Percentiles rank a stretch among this genome's conserved stretches.
Evolutionary conservation across 2,113 vertebrate species (phyloP).

Genomic region (Pionites leucogaster): DNA sequence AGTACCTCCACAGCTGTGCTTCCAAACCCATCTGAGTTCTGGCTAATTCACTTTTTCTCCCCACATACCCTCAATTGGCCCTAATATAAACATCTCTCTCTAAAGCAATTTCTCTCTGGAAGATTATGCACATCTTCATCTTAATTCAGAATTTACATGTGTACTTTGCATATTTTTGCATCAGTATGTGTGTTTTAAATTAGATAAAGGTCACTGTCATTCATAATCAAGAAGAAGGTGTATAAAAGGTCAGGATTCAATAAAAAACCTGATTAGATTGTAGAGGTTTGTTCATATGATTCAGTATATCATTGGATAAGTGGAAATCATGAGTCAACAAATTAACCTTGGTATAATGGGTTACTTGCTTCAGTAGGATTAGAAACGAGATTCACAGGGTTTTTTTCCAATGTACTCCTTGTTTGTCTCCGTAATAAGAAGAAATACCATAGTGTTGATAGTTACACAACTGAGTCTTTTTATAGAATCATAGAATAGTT

Average conservation of each 20-base stretch:
- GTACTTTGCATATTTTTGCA: conserved; percentile 85
- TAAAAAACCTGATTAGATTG: conserved; percentile 79
- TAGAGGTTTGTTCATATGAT: conserved; percentile 78
- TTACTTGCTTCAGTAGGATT: conserved; percentile 67
- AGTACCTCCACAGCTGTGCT: conserved; percentile 46
- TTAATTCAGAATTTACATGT: conserved; percentile 83
- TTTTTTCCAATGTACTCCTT: conserved; percentile 30
- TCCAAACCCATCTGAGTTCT: conserved; percentile 32
- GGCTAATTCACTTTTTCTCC: conserved; percentile 62
- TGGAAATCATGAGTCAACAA: conserved; percentile 78
- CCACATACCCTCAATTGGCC: conserved; percentile 31
- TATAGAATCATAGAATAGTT: background rate
- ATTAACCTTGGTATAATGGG: conserved; percentile 73
- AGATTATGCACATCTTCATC: conserved; percentile 73
- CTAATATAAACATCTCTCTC: conserved; percentile 68
- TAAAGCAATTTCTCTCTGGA: conserved; percentile 64
- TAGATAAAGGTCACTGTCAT: conserved; percentile 87
- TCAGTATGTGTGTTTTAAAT: conserved; percentile 80
- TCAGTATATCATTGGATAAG: conserved; percentile 76
- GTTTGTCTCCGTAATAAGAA: conserved; percentile 29
- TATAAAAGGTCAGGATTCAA: conserved; percentile 85
- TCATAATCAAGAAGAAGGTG: conserved; percentile 83
- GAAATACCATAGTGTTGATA: conserved; percentile 13
- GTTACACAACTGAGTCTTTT: conserved; percentile 39
- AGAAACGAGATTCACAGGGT: conserved; percentile 61